phyloP scores from a whole-genome alignment of 2,888 invertebrate species.

The Brenthis daphne region DNA sequence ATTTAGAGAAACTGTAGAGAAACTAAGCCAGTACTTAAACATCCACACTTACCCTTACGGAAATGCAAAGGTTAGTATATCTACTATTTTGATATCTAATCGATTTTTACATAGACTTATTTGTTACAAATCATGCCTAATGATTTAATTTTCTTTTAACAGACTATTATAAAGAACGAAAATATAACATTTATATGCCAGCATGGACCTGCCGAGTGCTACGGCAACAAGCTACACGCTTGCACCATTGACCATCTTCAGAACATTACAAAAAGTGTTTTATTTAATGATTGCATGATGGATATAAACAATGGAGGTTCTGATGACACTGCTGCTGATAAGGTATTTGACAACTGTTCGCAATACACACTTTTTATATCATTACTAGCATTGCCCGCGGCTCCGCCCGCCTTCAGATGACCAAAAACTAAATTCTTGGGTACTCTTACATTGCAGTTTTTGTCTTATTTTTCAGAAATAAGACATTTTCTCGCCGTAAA shows the following conservation, averaged over 20 bases:
- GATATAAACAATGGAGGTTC: slow-evolving; percentile 37
- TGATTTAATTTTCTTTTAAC: slow-evolving; percentile 32
- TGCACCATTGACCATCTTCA: slow-evolving; percentile 85
- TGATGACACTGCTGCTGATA: slow-evolving; percentile 41
- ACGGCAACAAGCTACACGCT: slow-evolving; percentile 90
- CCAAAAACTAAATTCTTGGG: not conserved
- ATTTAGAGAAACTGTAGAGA: slow-evolving; percentile 37
- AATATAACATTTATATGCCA: slow-evolving; percentile 85
- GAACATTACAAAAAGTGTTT: slow-evolving; percentile 79
- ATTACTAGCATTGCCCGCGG: too few species aligned
- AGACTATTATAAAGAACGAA: slow-evolving; percentile 48
- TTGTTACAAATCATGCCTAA: not conserved
- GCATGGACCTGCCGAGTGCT: slow-evolving; percentile 87
- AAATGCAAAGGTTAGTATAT: slow-evolving; percentile 47
- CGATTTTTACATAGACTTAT: not conserved
- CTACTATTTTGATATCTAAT: not conserved
- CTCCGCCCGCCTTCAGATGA: not conserved
- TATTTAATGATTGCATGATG: slow-evolving; percentile 88
- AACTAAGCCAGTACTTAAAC: slow-evolving; percentile 40
- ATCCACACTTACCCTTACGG: slow-evolving; percentile 50
- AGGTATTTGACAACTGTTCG: slow-evolving; percentile 22
- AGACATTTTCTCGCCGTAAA: too few species aligned
- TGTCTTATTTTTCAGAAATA: too few species aligned
- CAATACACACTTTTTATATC: not conserved
- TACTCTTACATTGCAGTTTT: too few species aligned